Base-by-base conservation (phyloP, 1,140 invertebrate species). In the Ceratitis capitata region DNA sequence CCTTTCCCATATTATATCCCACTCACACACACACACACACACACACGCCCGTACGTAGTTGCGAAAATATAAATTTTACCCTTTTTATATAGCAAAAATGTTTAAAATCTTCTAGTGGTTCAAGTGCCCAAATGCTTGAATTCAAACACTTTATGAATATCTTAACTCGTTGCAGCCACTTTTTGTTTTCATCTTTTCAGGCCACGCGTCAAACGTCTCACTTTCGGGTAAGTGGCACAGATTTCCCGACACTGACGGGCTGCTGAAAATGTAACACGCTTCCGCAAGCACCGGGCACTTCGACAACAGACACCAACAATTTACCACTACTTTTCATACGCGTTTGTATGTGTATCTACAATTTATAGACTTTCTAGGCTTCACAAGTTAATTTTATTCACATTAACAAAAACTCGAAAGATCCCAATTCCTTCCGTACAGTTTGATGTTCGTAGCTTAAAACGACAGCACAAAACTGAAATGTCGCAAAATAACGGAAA, bases 231-330 rank as follows among this genome's bases (percentile, higher is more conserved):
- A n/a, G 39, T 78, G 69, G 45, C 69, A 78, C 69, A 78, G 39
- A 78, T 78, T 78, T n/a, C 39, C 39, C 39, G 39, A 78, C 69
- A 78, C 69, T 45, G 69, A 78, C 69, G 69, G 69, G 39, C 19
- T 19, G 39, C 69, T 19, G 9, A 26, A 78, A 78, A 45, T 39
- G 0, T 69, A 14, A 29, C 23, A 39, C 39, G n/a, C 35, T n/a
- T 26, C 3, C 58, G 32, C 69, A 78, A 7, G 23, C 35, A 26
- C 39, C 5, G 32, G 29, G 14, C 51, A 12, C n/a, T 53, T 47
- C 45, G 9, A 35, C 69, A 47, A 42, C 39, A 1, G 39, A 26
- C 39, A 26, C 39, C n/a, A 19, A 45, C 39, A 23, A 23, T 78
- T 78, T 78, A n/a, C n/a, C 69, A 23, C 35, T 19, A 69, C 61